Percentiles rank a stretch among this genome's conserved stretches.
These are phyloP conservation scores for Momotus momota DNA, from an alignment of 2,797 vertebrate species.

Conservation along the genomic window DNA sequence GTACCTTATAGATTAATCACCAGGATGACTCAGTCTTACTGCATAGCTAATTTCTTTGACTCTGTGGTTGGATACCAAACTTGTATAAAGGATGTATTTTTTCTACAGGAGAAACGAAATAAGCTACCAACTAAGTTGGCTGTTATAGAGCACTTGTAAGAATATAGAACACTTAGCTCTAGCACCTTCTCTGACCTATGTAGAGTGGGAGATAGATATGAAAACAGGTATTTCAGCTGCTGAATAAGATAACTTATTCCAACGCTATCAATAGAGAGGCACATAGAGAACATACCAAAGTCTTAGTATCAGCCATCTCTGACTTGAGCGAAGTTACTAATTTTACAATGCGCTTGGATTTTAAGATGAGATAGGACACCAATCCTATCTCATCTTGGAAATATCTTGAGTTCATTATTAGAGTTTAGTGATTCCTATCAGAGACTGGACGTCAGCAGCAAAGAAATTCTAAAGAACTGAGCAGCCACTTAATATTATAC, in stretches of 20 bases:
- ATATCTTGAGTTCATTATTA: neutral
- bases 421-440: neutral
- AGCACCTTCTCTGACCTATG: neutral
- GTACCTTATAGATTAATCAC: neutral
- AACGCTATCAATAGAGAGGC: neutral
- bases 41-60: neutral
- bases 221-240: neutral
- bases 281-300: neutral
- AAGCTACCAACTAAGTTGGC: neutral
- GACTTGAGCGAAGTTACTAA: neutral
- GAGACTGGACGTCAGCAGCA: neutral
- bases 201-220: neutral
- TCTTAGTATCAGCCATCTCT: neutral
- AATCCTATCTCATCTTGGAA: neutral
- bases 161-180: neutral
- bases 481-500: neutral
- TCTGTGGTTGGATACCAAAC: neutral
- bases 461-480: neutral
- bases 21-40: neutral
- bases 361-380: neutral
- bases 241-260: neutral
- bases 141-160: neutral
- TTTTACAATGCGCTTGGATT: neutral
- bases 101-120: neutral
- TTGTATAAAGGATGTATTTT: neutral